A percentile compares a stretch with the other conserved stretches of the same genome.
Conservation (phyloP, 2,888 invertebrate species). For the Octonoba sinensis region DNA sequence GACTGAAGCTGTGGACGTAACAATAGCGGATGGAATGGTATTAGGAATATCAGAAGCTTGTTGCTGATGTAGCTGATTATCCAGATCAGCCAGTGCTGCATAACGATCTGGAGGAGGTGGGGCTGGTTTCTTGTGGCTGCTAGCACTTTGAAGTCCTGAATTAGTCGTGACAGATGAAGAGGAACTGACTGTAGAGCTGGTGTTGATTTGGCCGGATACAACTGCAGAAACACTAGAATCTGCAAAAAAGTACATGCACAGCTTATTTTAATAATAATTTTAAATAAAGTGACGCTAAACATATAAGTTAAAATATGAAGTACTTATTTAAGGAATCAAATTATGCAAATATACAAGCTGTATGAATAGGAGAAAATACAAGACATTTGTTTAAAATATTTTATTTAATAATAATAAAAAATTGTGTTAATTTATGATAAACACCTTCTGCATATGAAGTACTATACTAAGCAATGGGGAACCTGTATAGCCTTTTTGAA, state of each 20-base stretch:
- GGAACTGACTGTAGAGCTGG: slow-evolving; percentile 29
- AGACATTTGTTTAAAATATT: too few species aligned
- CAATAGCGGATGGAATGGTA: slow-evolving; percentile 32
- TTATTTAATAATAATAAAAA: too few species aligned
- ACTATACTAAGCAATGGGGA: too few species aligned
- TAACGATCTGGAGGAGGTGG: slow-evolving; percentile 63
- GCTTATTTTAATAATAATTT: not conserved
- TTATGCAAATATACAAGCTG: too few species aligned
- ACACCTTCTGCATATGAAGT: too few species aligned
- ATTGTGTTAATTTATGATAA: too few species aligned
- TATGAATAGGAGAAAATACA: too few species aligned
- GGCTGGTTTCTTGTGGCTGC: slow-evolving; percentile 50
- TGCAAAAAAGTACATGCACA: not conserved
- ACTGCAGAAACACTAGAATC: slow-evolving; percentile 10
- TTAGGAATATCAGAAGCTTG: slow-evolving; percentile 11
- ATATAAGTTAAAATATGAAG: not conserved
- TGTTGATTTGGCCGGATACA: slow-evolving; percentile 30
- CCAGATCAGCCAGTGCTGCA: slow-evolving; percentile 58
- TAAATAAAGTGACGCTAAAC: not conserved
- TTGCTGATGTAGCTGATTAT: slow-evolving; percentile 56
- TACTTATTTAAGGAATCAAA: too few species aligned
- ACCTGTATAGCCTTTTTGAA: too few species aligned
- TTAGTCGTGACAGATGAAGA: not conserved
- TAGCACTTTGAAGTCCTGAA: not conserved
- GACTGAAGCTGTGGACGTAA: slow-evolving; percentile 23